Evolutionary conservation across 2,797 vertebrate species (phyloP).

Genomic region (Enteromius mattozi): DNA sequence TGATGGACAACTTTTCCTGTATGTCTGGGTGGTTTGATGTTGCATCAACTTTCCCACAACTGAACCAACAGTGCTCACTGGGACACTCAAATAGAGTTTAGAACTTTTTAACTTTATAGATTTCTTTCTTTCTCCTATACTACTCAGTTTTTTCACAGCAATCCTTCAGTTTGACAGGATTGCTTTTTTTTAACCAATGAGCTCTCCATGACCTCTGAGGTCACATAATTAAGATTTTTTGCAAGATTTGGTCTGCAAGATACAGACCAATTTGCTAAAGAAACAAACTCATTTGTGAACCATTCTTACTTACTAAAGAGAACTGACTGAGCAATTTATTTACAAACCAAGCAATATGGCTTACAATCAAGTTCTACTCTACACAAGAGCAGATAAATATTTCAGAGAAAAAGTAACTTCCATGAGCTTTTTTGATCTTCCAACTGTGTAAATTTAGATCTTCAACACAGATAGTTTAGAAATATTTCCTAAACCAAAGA

Average conservation of each 20-base stretch:
- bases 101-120: conserved; percentile 1
- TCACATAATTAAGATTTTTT: background rate
- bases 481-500: background rate
- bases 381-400: background rate
- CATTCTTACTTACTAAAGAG: background rate
- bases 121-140: background rate
- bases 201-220: background rate
- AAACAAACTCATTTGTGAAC: background rate
- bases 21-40: background rate
- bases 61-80: background rate
- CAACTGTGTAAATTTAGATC: background rate
- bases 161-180: background rate
- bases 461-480: background rate
- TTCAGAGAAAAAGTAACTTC: background rate
- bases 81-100: background rate
- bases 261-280: background rate
- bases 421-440: background rate
- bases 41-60: background rate
- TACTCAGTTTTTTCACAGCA: background rate
- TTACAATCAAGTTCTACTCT: background rate
- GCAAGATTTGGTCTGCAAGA: background rate
- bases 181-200: background rate
- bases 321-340: background rate
- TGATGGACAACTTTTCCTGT: conserved; percentile 29
- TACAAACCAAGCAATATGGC: background rate